These are phyloP conservation scores for Tyria jacobaeae DNA, from an alignment of 2,888 invertebrate genomes.

Conservation along the genomic window DNA sequence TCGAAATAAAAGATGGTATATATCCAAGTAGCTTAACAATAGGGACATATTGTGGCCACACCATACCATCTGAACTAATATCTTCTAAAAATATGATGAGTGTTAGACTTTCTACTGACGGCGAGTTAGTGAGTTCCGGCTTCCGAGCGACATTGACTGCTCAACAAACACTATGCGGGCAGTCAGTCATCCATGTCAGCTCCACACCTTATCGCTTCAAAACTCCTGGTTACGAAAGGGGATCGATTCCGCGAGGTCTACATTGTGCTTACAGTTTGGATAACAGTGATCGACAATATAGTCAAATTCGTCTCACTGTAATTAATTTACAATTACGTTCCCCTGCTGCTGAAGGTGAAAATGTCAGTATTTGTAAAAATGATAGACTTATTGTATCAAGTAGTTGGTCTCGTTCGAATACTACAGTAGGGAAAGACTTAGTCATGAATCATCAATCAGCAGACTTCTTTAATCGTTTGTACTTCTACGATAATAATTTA, in stretches of 20 bases:
- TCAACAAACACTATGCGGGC: slow-evolving; percentile 75
- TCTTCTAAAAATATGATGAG: slow-evolving; percentile 88
- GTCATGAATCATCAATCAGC: slow-evolving; percentile 53
- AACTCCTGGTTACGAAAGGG: slow-evolving; percentile 69
- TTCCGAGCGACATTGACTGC: slow-evolving; percentile 87
- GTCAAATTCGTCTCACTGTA: slow-evolving; percentile 56
- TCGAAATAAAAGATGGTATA: slow-evolving; percentile 91
- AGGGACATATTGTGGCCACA: slow-evolving; percentile 89
- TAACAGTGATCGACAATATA: slow-evolving; percentile 37
- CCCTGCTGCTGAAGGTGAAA: slow-evolving; percentile 41
- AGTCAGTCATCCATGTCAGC: slow-evolving; percentile 52
- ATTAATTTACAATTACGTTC: slow-evolving; percentile 67
- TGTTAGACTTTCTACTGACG: slow-evolving; percentile 89
- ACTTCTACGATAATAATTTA: slow-evolving; percentile 47
- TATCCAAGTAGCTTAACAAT: slow-evolving; percentile 89
- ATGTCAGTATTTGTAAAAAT: slow-evolving; percentile 60
- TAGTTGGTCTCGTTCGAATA: slow-evolving; percentile 49
- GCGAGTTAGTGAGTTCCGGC: slow-evolving; percentile 87
- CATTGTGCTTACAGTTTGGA: slow-evolving; percentile 70
- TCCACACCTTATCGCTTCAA: slow-evolving; percentile 54
- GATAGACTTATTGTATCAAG: slow-evolving; percentile 71
- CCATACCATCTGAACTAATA: slow-evolving; percentile 82
- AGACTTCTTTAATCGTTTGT: slow-evolving; percentile 54
- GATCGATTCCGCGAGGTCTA: slow-evolving; percentile 66
- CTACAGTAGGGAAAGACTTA: slow-evolving; percentile 64